These are phyloP conservation scores for Drosophila cognata DNA, from an alignment of 2,888 invertebrate genomes.

Conservation along the genomic window DNA sequence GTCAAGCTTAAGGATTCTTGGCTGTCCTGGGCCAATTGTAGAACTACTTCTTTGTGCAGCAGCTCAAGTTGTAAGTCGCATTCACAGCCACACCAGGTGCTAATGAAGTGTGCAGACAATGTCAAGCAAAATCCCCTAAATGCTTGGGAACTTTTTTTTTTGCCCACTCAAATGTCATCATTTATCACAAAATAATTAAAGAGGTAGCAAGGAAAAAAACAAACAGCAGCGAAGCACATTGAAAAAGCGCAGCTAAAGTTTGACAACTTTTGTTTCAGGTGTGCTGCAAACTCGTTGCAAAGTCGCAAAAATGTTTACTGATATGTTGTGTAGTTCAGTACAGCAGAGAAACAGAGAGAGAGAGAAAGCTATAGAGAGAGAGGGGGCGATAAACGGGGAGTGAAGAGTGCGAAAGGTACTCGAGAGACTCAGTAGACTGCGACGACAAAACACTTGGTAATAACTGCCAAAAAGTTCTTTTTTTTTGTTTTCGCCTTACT, in stretches of 20 bases:
- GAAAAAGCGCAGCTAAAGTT: constrained; percentile 58
- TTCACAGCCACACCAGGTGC: constrained; percentile 62
- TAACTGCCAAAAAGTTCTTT: constrained; percentile 79
- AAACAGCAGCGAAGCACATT: constrained; percentile 32
- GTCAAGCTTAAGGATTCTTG: constrained; percentile 54
- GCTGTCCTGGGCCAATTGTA: constrained; percentile 1
- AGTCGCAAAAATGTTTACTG: constrained; percentile 80
- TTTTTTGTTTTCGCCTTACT: constrained; percentile 63
- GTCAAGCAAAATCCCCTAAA: constrained; percentile 28
- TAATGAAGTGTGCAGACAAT: constrained; percentile 72
- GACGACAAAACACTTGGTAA: constrained; percentile 81
- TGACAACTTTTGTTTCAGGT: constrained; percentile 72
- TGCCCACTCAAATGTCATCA: constrained; percentile 80
- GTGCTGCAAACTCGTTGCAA: constrained; percentile 73
- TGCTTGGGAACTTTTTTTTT: constrained; percentile 37
- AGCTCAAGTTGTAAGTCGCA: constrained; percentile 46
- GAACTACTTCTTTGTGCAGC: constrained; percentile 28
- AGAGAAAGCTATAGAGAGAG: not conserved
- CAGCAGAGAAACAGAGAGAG: constrained; percentile 11
- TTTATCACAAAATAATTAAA: constrained; percentile 85
- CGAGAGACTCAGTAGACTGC: constrained; percentile 45
- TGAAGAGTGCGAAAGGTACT: constrained; percentile 10
- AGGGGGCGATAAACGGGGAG: not conserved
- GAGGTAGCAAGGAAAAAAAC: constrained; percentile 26
- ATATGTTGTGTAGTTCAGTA: constrained; percentile 60